These are phyloP conservation scores for Keiferia lycopersicella DNA, from an alignment of 2,888 invertebrate species.

Conservation along the genomic window DNA sequence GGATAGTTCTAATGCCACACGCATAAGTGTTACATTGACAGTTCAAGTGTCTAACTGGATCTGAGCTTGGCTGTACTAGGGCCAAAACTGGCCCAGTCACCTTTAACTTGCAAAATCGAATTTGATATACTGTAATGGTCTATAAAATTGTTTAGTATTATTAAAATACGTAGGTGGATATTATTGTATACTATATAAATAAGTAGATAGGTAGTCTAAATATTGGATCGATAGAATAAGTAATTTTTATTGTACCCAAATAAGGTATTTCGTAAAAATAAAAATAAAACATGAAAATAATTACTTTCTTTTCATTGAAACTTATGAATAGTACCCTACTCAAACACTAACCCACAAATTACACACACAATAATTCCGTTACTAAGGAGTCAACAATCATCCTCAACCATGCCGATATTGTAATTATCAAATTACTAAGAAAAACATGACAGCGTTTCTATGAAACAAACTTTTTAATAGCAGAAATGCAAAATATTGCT, in stretches of 20 bases:
- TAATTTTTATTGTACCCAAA: conserved; percentile 62
- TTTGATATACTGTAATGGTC: conserved; percentile 56
- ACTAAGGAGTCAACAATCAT: too few relatives aligned
- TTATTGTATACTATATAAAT: conserved; percentile 48
- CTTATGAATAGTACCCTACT: neutral
- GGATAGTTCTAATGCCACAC: too few relatives aligned
- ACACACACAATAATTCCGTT: too few relatives aligned
- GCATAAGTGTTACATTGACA: too few relatives aligned
- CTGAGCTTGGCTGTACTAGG: too few relatives aligned
- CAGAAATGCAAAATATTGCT: too few relatives aligned
- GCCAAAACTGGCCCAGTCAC: conserved; percentile 38
- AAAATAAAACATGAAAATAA: conserved; percentile 50
- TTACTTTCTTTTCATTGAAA: conserved; percentile 30
- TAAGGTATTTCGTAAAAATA: conserved; percentile 62
- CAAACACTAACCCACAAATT: neutral
- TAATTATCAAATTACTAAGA: too few relatives aligned
- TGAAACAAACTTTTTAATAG: too few relatives aligned
- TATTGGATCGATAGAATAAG: conserved; percentile 65
- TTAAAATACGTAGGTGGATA: conserved; percentile 46
- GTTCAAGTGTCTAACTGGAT: too few relatives aligned
- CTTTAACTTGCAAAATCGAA: conserved; percentile 51
- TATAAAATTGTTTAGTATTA: conserved; percentile 49
- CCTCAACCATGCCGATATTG: too few relatives aligned
- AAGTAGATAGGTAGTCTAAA: conserved; percentile 64
- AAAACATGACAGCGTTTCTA: too few relatives aligned